Conservation (phyloP, 2,888 invertebrate genomes). For the Sisyra terminalis region DNA sequence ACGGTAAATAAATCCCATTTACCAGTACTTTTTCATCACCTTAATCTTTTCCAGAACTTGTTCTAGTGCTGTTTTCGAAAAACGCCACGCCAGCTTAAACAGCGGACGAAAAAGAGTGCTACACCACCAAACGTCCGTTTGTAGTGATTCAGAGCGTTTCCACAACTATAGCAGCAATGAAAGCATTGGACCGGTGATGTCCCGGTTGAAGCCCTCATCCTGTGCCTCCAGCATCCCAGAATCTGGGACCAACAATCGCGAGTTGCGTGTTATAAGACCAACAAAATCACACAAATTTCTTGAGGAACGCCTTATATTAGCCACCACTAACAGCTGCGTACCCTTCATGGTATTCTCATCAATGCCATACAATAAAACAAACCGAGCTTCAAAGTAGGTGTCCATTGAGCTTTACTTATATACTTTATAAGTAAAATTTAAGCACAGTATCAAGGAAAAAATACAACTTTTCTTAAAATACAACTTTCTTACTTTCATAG, state of each 20-base stretch:
- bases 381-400: slow-evolving; percentile 15
- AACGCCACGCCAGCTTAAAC: slow-evolving; percentile 26
- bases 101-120: slow-evolving; percentile 21
- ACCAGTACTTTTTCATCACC: too few relatives aligned
- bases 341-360: slow-evolving; percentile 80
- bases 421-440: too few relatives aligned
- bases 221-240: slow-evolving; percentile 33
- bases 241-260: slow-evolving; percentile 28
- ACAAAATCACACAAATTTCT: slow-evolving; percentile 49
- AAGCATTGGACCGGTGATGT: slow-evolving; percentile 45
- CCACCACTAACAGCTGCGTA: slow-evolving; percentile 49
- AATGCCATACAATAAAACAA: slow-evolving; percentile 52
- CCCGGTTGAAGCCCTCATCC: slow-evolving; percentile 18
- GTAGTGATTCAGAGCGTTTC: slow-evolving; percentile 38
- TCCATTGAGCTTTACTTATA: not conserved
- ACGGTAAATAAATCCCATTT: slow-evolving; percentile 29
- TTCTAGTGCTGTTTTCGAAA: slow-evolving; percentile 24
- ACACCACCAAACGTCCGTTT: slow-evolving; percentile 28
- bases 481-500: not conserved
- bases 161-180: slow-evolving; percentile 62
- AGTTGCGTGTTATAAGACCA: slow-evolving; percentile 40
- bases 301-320: slow-evolving; percentile 69
- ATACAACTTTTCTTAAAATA: slow-evolving; percentile 1
- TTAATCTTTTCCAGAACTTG: too few relatives aligned
- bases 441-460: not conserved